Percentiles rank a stretch among this genome's conserved stretches.
Conservation (phyloP, 2,888 invertebrate genomes). For the Drosophila nr. medialis region DNA sequence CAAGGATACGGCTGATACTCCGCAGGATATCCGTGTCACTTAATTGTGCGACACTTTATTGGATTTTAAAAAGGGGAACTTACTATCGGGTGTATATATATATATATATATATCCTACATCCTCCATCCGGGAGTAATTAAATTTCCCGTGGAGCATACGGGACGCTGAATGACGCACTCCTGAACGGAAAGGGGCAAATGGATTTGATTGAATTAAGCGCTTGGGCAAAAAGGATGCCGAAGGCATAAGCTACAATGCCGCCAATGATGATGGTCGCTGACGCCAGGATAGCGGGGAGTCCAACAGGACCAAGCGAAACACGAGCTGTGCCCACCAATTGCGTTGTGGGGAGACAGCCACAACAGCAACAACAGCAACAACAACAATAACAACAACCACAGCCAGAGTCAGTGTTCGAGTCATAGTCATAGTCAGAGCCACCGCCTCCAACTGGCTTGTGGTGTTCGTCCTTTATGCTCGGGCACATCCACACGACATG, state of each 20-base stretch:
- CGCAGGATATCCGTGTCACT: constrained; percentile 76
- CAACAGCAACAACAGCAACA: background rate
- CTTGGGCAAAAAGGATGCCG: constrained; percentile 41
- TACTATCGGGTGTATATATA: constrained; percentile 28
- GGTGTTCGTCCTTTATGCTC: constrained; percentile 43
- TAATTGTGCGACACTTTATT: constrained; percentile 81
- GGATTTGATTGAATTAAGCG: constrained; percentile 79
- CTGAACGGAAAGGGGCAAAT: constrained; percentile 41
- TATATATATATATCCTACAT: constrained; percentile 13
- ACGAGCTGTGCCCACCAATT: constrained; percentile 49
- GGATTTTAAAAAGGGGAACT: constrained; percentile 78
- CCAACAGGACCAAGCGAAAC: constrained; percentile 42
- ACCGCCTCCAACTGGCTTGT: constrained; percentile 35
- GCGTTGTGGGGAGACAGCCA: constrained; percentile 45
- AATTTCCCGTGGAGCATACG: constrained; percentile 74
- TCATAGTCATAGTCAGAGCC: constrained; percentile 20
- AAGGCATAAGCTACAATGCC: constrained; percentile 30
- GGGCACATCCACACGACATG: constrained; percentile 43
- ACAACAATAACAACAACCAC: background rate
- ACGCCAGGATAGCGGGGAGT: constrained; percentile 63
- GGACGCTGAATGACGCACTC: constrained; percentile 59
- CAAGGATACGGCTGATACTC: constrained; percentile 36
- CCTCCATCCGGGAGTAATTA: constrained; percentile 65
- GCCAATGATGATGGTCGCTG: constrained; percentile 52
- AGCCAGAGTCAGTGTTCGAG: background rate